Conservation (phyloP, 2,888 invertebrate species). For the Drosophila subquinaria region DNA sequence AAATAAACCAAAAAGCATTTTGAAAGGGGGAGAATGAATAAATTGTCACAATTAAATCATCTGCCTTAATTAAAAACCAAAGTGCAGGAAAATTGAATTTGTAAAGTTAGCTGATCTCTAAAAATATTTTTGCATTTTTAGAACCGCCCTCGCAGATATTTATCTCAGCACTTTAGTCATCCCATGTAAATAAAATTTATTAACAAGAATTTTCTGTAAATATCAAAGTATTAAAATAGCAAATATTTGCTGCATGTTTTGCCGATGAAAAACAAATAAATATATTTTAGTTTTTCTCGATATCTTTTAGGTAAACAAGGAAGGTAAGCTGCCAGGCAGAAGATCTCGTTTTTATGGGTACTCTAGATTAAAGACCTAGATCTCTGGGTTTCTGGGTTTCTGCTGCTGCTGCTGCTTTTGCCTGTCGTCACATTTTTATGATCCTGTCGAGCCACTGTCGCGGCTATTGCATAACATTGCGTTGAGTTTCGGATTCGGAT, state of each 20-base stretch:
- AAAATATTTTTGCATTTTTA: not conserved
- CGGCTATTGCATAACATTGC: conserved; percentile 77
- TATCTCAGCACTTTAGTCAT: conserved; percentile 16
- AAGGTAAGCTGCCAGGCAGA: not conserved
- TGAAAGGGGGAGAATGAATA: not conserved
- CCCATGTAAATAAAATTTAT: conserved; percentile 43
- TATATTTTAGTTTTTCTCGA: conserved; percentile 2
- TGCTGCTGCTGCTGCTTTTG: conserved; percentile 1
- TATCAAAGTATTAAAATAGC: conserved; percentile 1
- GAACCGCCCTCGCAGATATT: conserved; percentile 43
- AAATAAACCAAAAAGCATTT: conserved; percentile 45
- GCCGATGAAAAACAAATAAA: conserved; percentile 28
- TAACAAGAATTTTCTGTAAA: conserved; percentile 28
- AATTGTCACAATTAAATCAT: conserved; percentile 14
- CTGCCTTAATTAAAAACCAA: not conserved
- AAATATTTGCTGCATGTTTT: conserved; percentile 5
- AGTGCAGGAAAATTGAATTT: conserved; percentile 1
- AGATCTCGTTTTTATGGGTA: conserved; percentile 58
- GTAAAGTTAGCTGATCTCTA: not conserved
- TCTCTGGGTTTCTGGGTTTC: conserved; percentile 8
- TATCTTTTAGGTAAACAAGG: conserved; percentile 26
- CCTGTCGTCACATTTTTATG: conserved; percentile 55
- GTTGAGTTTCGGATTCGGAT: conserved; percentile 31
- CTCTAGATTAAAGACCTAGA: conserved; percentile 54
- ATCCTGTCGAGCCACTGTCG: conserved; percentile 40